Evolutionary conservation across 1,140 invertebrate species (phyloP).

Genomic region (Eurosta solidaginis): DNA sequence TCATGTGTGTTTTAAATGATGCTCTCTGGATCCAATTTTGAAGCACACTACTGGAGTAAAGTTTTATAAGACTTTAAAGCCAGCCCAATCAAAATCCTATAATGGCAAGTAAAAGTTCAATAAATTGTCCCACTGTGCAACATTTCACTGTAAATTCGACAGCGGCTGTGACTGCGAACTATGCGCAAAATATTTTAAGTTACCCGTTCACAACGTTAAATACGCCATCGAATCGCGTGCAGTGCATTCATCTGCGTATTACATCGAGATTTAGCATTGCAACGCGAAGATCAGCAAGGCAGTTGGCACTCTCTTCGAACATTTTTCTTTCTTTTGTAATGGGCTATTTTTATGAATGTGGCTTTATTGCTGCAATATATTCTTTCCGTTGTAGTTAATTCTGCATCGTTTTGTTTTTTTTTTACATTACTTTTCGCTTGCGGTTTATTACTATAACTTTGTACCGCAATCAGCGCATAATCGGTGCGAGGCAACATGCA

Average conservation of each 20-base stretch:
- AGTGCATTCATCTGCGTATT: conserved; percentile 21
- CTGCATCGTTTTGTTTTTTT: not conserved
- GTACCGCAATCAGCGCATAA: conserved; percentile 19
- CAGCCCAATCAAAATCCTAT: no score
- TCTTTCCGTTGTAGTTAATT: not conserved
- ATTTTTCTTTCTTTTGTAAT: not conserved
- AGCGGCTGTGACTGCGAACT: not conserved
- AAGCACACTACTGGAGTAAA: no score
- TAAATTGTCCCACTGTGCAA: not conserved
- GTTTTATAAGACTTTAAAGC: no score
- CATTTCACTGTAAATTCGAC: not conserved
- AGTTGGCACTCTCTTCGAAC: not conserved
- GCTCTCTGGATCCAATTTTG: no score
- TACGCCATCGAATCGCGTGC: conserved; percentile 8
- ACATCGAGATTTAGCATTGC: not conserved
- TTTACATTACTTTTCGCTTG: not conserved
- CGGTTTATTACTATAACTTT: conserved; percentile 26
- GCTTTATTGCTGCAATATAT: not conserved
- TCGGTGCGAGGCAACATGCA: not conserved
- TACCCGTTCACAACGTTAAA: not conserved
- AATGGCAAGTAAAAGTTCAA: not conserved
- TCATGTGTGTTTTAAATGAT: no score
- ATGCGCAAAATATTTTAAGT: not conserved
- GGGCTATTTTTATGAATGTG: not conserved
- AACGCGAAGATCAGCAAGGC: not conserved